A percentile compares a stretch with the other conserved stretches of the same genome.
These are phyloP conservation scores for Mimumesa dahlbomi DNA, from an alignment of 2,888 invertebrate genomes.

Conservation along the genomic window DNA sequence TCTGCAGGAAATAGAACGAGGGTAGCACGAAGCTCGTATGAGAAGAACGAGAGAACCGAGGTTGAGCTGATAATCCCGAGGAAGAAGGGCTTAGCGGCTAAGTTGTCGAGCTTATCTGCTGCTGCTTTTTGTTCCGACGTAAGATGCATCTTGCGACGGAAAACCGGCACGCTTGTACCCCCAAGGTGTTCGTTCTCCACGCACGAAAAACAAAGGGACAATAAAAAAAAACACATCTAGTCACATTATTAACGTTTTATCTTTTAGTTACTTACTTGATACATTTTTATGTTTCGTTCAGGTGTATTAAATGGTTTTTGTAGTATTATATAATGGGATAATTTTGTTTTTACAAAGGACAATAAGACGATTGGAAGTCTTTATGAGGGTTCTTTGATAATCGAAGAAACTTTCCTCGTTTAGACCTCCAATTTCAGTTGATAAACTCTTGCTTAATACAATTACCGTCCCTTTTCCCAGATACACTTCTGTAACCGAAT, in stretches of 20 bases:
- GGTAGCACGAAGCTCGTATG: constrained; percentile 51
- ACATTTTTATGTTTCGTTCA: too few species aligned
- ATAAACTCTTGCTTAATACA: constrained; percentile 59
- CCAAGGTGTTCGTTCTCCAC: not conserved
- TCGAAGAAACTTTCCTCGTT: constrained; percentile 61
- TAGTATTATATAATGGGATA: too few species aligned
- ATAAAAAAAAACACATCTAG: too few species aligned
- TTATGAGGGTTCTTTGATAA: constrained; percentile 25
- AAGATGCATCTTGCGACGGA: constrained; percentile 35
- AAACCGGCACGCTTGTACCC: constrained; percentile 20
- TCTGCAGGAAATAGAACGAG: constrained; percentile 69
- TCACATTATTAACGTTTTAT: too few species aligned
- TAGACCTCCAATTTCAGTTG: constrained; percentile 54
- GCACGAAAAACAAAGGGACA: too few species aligned
- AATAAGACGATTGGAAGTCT: too few species aligned
- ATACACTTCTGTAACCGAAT: constrained; percentile 57
- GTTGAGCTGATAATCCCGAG: constrained; percentile 68
- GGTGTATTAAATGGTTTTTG: too few species aligned
- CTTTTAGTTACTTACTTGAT: too few species aligned
- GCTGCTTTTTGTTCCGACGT: constrained; percentile 55
- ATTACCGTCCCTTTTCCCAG: constrained; percentile 46
- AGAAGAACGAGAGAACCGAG: constrained; percentile 45
- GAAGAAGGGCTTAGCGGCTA: constrained; percentile 67
- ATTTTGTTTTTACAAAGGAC: too few species aligned
- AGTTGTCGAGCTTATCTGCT: constrained; percentile 64